These are phyloP conservation scores for Pogoniulus pusillus DNA, from an alignment of 2,797 vertebrate species.

Conservation along the genomic window DNA sequence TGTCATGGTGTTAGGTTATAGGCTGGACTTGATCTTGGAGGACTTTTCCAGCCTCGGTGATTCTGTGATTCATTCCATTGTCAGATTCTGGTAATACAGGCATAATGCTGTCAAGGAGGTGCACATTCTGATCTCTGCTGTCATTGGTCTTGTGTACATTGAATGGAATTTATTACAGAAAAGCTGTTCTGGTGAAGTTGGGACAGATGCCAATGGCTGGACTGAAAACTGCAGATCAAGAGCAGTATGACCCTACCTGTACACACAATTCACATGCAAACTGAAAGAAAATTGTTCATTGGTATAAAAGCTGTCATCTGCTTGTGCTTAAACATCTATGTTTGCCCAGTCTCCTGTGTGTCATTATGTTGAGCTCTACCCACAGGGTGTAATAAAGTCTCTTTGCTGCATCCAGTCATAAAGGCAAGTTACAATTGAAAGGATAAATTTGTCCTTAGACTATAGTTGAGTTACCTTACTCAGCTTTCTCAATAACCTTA, in stretches of 20 bases:
- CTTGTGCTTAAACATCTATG: not conserved
- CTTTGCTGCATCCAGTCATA: not conserved
- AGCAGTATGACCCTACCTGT: not conserved
- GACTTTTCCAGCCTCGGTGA: no score
- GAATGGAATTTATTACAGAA: not conserved
- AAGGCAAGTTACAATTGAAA: not conserved
- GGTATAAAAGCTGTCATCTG: not conserved
- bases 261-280: not conserved
- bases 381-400: not conserved
- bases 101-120: not conserved
- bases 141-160: not conserved
- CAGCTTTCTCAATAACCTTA: constrained; percentile 53
- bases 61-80: not conserved
- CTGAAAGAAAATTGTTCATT: not conserved
- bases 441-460: constrained; percentile 34
- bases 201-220: not conserved
- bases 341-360: not conserved
- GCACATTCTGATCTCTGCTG: not conserved
- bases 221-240: not conserved
- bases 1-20: no score
- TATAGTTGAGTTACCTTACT: constrained; percentile 39
- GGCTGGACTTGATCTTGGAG: no score
- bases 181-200: not conserved
- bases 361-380: not conserved
- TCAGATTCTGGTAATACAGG: not conserved